Percentiles rank a stretch among this genome's conserved stretches.
phyloP scores from a whole-genome alignment of 2,797 vertebrate genomes.

The Rhinichthys osculus region DNA sequence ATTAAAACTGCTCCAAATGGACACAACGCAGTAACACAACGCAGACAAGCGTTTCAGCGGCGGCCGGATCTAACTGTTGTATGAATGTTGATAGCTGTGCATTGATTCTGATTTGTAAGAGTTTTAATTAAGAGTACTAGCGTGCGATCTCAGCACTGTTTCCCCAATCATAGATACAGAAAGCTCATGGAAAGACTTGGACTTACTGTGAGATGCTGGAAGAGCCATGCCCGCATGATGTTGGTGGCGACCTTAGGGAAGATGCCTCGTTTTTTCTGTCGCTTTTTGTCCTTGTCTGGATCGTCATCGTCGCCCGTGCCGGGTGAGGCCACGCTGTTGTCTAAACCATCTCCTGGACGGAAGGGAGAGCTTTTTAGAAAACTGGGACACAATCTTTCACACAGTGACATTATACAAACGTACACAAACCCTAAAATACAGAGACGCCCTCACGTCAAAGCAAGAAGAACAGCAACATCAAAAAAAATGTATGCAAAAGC shows the following conservation, averaged over 20 bases:
- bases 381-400: background rate
- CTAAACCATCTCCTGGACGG: slow-evolving; percentile 94
- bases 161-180: background rate
- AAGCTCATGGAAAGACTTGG: slow-evolving; percentile 21
- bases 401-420: background rate
- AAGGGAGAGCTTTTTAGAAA: slow-evolving; percentile 61
- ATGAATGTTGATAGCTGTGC: background rate
- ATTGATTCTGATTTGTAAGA: background rate
- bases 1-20: background rate
- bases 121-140: background rate
- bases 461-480: background rate
- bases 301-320: slow-evolving; percentile 98
- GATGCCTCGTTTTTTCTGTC: slow-evolving; percentile 99
- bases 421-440: slow-evolving; percentile 3
- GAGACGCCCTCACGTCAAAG: slow-evolving; percentile 50
- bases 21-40: background rate
- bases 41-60: background rate
- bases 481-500: background rate
- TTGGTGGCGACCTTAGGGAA: slow-evolving; percentile 99
- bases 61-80: background rate
- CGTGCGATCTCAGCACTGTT: background rate
- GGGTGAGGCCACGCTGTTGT: slow-evolving; percentile 98
- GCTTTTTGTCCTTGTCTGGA: slow-evolving; percentile 98
- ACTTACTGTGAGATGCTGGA: slow-evolving; percentile 99
- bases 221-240: slow-evolving; percentile 99